phyloP scores from a whole-genome alignment of 2,888 invertebrate species.

The Mythimna ferrago region DNA sequence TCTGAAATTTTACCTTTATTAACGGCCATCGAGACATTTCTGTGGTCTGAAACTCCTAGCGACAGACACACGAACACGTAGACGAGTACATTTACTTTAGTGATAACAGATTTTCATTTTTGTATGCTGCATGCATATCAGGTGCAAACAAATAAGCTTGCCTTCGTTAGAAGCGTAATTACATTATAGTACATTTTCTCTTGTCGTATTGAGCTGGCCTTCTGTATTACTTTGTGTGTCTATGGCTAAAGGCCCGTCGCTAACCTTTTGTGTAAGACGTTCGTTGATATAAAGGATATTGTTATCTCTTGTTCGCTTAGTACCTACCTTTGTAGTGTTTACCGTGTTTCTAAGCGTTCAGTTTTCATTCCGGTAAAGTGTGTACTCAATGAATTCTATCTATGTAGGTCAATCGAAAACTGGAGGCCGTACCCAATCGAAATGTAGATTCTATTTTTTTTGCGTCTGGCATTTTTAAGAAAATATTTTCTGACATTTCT shows the following conservation, averaged over 20 bases:
- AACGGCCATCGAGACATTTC: no score
- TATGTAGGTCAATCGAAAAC: conserved; percentile 73
- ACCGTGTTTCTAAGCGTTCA: conserved; percentile 69
- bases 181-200: not conserved
- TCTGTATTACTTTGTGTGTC: conserved; percentile 10
- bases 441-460: conserved; percentile 55
- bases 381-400: conserved; percentile 70
- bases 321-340: conserved; percentile 72
- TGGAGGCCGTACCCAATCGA: conserved; percentile 40
- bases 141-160: no score
- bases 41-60: no score
- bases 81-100: not conserved
- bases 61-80: no score
- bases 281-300: conserved; percentile 72
- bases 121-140: no score
- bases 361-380: conserved; percentile 72
- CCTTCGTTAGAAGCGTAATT: not conserved
- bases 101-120: no score
- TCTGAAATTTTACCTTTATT: no score
- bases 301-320: conserved; percentile 75
- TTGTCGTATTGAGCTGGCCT: not conserved
- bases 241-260: conserved; percentile 9
- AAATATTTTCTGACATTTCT: conserved; percentile 17
- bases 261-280: conserved; percentile 56
- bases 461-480: conserved; percentile 10